These are phyloP conservation scores for Aurelia sp. DNA, from an alignment of 30 jellyfish, hydroid and myxozoan genomes.

Conservation along the genomic window DNA sequence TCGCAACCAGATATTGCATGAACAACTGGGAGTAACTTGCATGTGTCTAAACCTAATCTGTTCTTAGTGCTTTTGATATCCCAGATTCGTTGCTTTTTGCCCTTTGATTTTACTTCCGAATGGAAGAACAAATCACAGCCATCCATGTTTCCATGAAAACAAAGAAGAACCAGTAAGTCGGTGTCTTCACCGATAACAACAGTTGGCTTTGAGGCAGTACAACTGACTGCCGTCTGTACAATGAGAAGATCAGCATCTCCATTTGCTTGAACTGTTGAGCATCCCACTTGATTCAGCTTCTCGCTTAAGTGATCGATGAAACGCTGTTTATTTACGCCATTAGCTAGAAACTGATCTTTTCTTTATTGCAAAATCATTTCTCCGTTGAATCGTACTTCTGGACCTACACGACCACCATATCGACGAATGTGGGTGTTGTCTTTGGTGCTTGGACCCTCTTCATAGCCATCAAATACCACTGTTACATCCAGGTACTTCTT, in stretches of 20 bases:
- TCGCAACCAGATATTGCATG: slow-evolving; percentile 61
- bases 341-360: slow-evolving; percentile 48
- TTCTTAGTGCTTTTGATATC: slow-evolving; percentile 30
- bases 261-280: slow-evolving; percentile 18
- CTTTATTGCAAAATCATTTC: slow-evolving; percentile 40
- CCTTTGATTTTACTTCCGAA: slow-evolving; percentile 21
- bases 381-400: slow-evolving; percentile 32
- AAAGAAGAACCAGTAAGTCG: slow-evolving; percentile 54
- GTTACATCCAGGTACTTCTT: slow-evolving; percentile 8
- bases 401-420: slow-evolving; percentile 19
- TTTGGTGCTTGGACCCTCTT: slow-evolving; percentile 11
- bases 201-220: slow-evolving; percentile 27
- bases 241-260: slow-evolving; percentile 59
- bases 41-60: slow-evolving; percentile 19
- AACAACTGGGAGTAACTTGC: slow-evolving; percentile 16
- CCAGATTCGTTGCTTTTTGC: slow-evolving; percentile 24
- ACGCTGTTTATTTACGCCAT: slow-evolving; percentile 26
- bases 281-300: slow-evolving; percentile 20
- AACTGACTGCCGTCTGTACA: slow-evolving; percentile 31
- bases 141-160: slow-evolving; percentile 42
- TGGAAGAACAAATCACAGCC: slow-evolving; percentile 10
- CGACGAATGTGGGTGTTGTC: slow-evolving; percentile 47
- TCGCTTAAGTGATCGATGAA: slow-evolving; percentile 15
- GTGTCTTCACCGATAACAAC: slow-evolving; percentile 60
- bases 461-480: slow-evolving; percentile 42